These are phyloP conservation scores for honey bee (Apis mellifera) DNA, from an alignment of 1,140 invertebrate genomes.

Conservation along the genomic window Amel_HAv3.1 CM009942.2:8031501-8032000, in stretches of 20 bases:
- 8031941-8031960: slow-evolving; percentile 54
- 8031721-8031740: slow-evolving; percentile 7
- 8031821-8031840: slow-evolving; percentile 56
- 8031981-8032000: slow-evolving; percentile 38
- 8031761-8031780: slow-evolving; percentile 30
- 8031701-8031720: neutral
- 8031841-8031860: slow-evolving; percentile 47
- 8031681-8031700: neutral
- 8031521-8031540: slow-evolving; percentile 20
- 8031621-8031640: slow-evolving; percentile 35
- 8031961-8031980: slow-evolving; percentile 46
- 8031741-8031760: slow-evolving; percentile 51
- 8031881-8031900: slow-evolving; percentile 30
- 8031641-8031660: slow-evolving; percentile 17
- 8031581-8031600: slow-evolving; percentile 11
- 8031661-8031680: neutral
- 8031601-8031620: slow-evolving; percentile 28
- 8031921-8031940: slow-evolving; percentile 48
- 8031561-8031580: slow-evolving; percentile 22
- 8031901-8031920: slow-evolving; percentile 23
- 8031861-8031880: slow-evolving; percentile 51
- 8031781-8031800: slow-evolving; percentile 25
- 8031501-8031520: slow-evolving; percentile 38
- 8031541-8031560: slow-evolving; percentile 4
- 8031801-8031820: slow-evolving; percentile 48